These are phyloP conservation scores for Calephelis virginiensis DNA, from an alignment of 1,140 invertebrate species.

Conservation along the genomic window DNA sequence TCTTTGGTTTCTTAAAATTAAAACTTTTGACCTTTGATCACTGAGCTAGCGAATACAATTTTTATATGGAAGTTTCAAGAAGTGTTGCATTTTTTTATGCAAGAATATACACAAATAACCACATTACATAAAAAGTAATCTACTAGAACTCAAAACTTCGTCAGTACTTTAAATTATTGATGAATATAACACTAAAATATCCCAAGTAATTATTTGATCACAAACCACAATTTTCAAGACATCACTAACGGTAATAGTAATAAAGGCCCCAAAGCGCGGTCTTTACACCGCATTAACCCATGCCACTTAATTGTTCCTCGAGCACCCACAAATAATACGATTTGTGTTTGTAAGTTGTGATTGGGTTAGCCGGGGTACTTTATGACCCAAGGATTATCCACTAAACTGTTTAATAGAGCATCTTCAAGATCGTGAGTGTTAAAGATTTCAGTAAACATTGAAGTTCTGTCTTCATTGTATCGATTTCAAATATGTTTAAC, in stretches of 20 bases:
- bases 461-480: no score
- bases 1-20: no score
- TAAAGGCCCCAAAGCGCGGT: conserved; percentile 16
- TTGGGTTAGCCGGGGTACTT: conserved; percentile 16
- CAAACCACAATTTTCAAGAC: not conserved
- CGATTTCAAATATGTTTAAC: no score
- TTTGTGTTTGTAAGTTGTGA: conserved; percentile 18
- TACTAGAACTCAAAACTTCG: no score
- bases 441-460: not conserved
- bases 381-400: not conserved
- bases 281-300: conserved; percentile 16
- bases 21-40: no score
- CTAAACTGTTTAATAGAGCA: conserved; percentile 9
- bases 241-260: conserved; percentile 6
- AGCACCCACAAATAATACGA: conserved; percentile 17
- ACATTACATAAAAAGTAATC: no score
- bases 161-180: no score
- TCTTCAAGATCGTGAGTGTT: not conserved
- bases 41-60: no score
- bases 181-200: not conserved
- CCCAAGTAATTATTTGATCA: not conserved
- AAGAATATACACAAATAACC: no score
- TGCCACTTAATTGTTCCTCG: conserved; percentile 18
- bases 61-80: no score
- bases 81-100: no score